phyloP scores from a whole-genome alignment of 2,888 invertebrate species.

The Torymus tubicola region DNA sequence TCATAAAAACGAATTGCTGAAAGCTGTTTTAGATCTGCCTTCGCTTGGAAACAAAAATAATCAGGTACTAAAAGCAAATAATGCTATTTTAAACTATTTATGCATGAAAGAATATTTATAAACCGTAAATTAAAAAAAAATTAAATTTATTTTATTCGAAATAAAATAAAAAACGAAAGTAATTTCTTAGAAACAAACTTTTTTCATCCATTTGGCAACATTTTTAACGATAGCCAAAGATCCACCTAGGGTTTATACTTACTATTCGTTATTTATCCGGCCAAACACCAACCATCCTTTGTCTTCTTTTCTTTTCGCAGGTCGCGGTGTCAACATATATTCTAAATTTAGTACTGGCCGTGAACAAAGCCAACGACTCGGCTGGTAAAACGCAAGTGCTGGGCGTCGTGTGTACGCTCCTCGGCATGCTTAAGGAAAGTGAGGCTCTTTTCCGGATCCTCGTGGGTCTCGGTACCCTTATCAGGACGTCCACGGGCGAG shows the following conservation, averaged over 20 bases:
- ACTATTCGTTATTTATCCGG: conserved; percentile 2
- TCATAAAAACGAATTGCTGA: conserved; percentile 79
- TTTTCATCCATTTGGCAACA: not conserved
- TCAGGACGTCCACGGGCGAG: conserved; percentile 11
- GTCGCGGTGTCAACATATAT: conserved; percentile 86
- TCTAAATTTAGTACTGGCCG: conserved; percentile 84
- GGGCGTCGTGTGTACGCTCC: conserved; percentile 78
- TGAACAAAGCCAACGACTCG: conserved; percentile 79
- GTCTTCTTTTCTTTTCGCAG: conserved; percentile 75
- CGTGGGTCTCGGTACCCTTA: conserved; percentile 85
- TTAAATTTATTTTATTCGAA: not conserved
- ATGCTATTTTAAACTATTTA: too few species aligned
- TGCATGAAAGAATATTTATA: too few species aligned
- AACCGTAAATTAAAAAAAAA: conserved; percentile 4
- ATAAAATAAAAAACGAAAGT: not conserved
- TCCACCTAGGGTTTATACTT: not conserved
- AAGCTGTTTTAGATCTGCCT: conserved; percentile 78
- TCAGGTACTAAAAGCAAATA: conserved; percentile 77
- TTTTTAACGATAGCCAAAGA: too few species aligned
- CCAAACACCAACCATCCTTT: conserved; percentile 16
- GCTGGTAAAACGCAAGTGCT: conserved; percentile 77
- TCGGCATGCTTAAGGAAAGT: conserved; percentile 80
- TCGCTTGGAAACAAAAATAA: conserved; percentile 80
- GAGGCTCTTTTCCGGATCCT: conserved; percentile 88
- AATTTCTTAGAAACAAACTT: not conserved